A percentile compares a stretch with the other conserved stretches of the same genome.
Evolutionary conservation across 92 coral and sea anemone species (phyloP).

Genomic region (Epizoanthus scotinus): DNA sequence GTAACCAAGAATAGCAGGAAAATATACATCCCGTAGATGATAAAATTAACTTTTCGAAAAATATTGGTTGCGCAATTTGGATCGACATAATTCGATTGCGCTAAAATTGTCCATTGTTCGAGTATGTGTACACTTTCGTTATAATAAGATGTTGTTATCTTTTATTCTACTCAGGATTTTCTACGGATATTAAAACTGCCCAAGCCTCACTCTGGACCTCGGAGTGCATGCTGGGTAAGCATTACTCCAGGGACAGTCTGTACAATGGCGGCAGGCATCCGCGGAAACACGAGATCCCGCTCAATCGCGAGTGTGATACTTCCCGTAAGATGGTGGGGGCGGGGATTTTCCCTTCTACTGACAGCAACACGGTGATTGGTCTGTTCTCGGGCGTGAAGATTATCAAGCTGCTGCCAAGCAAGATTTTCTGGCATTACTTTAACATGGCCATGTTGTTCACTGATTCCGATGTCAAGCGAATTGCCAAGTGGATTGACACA

Average conservation of each 20-base stretch:
- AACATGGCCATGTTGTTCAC: constrained; percentile 14
- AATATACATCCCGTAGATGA: too few species aligned
- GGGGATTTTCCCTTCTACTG: background rate
- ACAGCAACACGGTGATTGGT: background rate
- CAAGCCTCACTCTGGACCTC: constrained; percentile 2
- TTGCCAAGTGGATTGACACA: background rate
- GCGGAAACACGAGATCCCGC: constrained; percentile 20
- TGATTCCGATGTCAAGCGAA: background rate
- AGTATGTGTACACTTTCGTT: too few species aligned
- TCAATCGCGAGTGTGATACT: constrained; percentile 3
- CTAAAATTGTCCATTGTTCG: too few species aligned
- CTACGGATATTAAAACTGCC: background rate
- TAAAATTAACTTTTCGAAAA: too few species aligned
- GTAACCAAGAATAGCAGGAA: too few species aligned
- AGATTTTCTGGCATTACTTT: background rate
- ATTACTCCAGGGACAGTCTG: background rate
- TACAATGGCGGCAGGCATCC: background rate
- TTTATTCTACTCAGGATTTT: background rate
- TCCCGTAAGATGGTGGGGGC: constrained; percentile 1
- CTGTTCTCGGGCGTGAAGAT: constrained; percentile 4
- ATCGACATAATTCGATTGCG: too few species aligned
- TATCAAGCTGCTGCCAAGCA: background rate
- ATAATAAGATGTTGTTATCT: background rate
- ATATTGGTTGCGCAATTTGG: too few species aligned
- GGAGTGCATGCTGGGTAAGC: background rate